Evolutionary conservation across 2,113 vertebrate genomes (phyloP).

Genomic region (Heliornis fulica): DNA sequence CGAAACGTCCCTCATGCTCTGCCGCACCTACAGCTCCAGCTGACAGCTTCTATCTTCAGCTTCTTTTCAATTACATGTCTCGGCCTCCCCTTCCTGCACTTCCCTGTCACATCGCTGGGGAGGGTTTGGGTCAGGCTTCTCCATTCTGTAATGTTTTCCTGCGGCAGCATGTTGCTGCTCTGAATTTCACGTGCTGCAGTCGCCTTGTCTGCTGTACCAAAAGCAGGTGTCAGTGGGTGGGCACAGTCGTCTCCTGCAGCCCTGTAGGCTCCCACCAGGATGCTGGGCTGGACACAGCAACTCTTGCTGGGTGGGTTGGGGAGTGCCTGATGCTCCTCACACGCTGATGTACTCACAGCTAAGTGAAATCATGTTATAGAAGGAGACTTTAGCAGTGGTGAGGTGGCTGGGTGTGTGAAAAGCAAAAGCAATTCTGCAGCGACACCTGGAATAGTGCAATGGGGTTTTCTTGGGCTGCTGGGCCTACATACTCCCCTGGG

Average conservation of each 20-base stretch:
- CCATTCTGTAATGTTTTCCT: rapidly evolving
- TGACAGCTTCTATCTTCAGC: neutral
- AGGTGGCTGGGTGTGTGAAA: neutral
- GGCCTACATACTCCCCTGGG: neutral
- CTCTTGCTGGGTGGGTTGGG: neutral
- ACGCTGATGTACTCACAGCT: neutral
- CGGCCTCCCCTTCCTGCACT: neutral
- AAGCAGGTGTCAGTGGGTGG: rapidly evolving
- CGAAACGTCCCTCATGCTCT: rapidly evolving
- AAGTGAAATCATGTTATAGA: rapidly evolving
- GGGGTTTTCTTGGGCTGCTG: neutral
- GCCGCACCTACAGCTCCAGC: neutral
- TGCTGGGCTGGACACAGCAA: rapidly evolving
- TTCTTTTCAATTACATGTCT: neutral
- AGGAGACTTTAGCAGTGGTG: neutral
- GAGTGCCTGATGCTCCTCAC: neutral
- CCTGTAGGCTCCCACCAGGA: neutral
- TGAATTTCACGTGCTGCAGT: rapidly evolving
- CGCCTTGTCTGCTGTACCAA: neutral
- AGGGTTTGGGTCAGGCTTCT: neutral
- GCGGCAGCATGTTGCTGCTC: neutral
- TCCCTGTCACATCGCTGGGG: neutral
- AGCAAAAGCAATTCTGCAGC: neutral
- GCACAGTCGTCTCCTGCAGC: neutral
- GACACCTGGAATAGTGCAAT: neutral